Conservation (phyloP, 2,888 invertebrate species). For the Panzeria rudis region DNA sequence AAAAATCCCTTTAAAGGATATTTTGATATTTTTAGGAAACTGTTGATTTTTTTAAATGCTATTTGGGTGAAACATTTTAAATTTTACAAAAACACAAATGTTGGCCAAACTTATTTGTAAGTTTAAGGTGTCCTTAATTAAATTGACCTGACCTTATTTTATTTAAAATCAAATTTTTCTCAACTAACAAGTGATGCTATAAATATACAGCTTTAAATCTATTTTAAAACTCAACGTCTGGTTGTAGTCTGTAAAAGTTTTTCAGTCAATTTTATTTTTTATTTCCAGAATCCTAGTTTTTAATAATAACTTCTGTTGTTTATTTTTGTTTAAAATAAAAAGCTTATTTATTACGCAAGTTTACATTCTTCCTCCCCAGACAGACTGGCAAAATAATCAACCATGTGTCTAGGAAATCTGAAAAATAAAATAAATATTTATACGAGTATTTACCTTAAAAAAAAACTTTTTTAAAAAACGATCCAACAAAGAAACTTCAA, state of each 20-base stretch:
- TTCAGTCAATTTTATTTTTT: neutral
- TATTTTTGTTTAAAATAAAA: neutral
- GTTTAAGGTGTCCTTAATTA: neutral
- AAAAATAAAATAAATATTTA: conserved; percentile 6
- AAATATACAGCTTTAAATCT: neutral
- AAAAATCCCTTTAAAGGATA: too few relatives aligned
- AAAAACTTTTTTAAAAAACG: conserved; percentile 16
- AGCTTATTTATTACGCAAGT: conserved; percentile 21
- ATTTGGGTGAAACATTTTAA: too few relatives aligned
- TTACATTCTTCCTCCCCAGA: conserved; percentile 3
- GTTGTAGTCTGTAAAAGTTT: conserved; percentile 62
- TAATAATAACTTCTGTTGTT: neutral
- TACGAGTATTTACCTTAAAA: conserved; percentile 53
- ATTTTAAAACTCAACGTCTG: conserved; percentile 57
- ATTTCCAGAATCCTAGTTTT: conserved; percentile 40
- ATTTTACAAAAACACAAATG: too few relatives aligned
- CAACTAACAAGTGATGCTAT: neutral
- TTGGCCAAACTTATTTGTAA: too few relatives aligned
- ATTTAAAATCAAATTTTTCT: neutral
- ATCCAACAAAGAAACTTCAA: conserved; percentile 38
- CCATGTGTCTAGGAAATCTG: conserved; percentile 30
- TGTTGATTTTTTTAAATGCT: too few relatives aligned
- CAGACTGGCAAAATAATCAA: conserved; percentile 18
- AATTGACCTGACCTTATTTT: conserved; percentile 51
- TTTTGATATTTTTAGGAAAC: too few relatives aligned